Evolutionary conservation across 2,797 vertebrate genomes (phyloP), one percentile per base, ranked within the genome.

Genomic region (Cossypha heuglini): DNA sequence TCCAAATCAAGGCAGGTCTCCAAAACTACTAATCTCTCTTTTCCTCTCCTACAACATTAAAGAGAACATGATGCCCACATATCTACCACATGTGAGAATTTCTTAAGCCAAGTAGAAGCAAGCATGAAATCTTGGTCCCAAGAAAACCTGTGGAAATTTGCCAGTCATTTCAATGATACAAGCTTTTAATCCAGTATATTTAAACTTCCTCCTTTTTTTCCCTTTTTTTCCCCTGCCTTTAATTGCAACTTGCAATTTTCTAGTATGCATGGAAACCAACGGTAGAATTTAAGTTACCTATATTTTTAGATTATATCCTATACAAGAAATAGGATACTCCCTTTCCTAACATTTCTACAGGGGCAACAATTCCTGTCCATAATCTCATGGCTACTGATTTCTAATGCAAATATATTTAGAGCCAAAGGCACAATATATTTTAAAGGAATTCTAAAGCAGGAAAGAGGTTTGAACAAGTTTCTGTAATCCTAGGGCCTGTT

Each of bases 401-500:
- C 54, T 81, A 90, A 90, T 69, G 55, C 64, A 96, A 93, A 79
- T 84, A 52, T 43, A 24, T 84, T 93, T 91, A 72, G 45, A 93
- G 62, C 86, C 87, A 92, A 91, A 96, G 80, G 83, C 93, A 92
- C 40, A 42, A 63, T 46, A 73, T 68, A 33, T 86, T 94, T 94
- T 84, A 79, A 80, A 93, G 68, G 85, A 97, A 94, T 82, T 94
- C 48, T 91, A 64, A 80, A 82, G 77, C 46, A 73, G 38, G 62
- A 79, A 96, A 96, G 81, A 94, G 54, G 31, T 94, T 86, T 78
- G 88, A 93, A 59, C 58, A 93, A 66, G 51, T 74, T 86, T 92
- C 52, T 75, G 35, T 94, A 86, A 88, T 80, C 87, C 86, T 67
- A 78, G 62, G 58, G 61, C 78, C 49, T 91, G 76, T 76, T 75